Evolutionary conservation across 2,888 invertebrate species (phyloP).

Genomic region (Drosophila vallismaia): DNA sequence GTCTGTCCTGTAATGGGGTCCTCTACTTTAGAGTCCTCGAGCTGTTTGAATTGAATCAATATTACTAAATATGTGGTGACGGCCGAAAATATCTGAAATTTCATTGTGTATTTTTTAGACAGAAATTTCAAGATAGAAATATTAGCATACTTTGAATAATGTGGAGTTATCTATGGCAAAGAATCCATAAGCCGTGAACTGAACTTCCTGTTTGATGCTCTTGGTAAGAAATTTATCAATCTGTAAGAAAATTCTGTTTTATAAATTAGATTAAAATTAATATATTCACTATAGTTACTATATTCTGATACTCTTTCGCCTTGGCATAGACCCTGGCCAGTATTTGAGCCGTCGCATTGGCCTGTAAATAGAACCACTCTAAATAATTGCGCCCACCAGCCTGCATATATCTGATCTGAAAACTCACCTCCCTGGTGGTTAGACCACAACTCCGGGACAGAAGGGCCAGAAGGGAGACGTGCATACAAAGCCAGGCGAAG

Average conservation of each 20-base stretch:
- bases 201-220: constrained; percentile 82
- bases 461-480: constrained; percentile 70
- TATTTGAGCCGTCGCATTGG: constrained; percentile 81
- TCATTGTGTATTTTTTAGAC: neutral
- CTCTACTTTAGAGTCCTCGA: constrained; percentile 81
- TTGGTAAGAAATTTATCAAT: constrained; percentile 83
- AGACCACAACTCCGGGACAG: constrained; percentile 76
- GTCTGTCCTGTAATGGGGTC: constrained; percentile 44
- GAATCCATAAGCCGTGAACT: constrained; percentile 83
- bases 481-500: constrained; percentile 70
- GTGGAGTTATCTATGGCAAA: constrained; percentile 83
- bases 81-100: constrained; percentile 81
- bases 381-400: neutral
- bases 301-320: constrained; percentile 81
- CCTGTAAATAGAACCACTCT: constrained; percentile 66
- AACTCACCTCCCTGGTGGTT: constrained; percentile 78
- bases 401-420: neutral
- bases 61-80: constrained; percentile 83
- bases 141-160: constrained; percentile 78
- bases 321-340: constrained; percentile 81
- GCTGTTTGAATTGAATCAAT: constrained; percentile 83
- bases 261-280: neutral
- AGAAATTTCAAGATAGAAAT: neutral
- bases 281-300: constrained; percentile 60
- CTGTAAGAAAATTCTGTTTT: constrained; percentile 46